Evolutionary conservation across 2,113 vertebrate genomes (phyloP).

Genomic region (Callorhinus ursinus): DNA sequence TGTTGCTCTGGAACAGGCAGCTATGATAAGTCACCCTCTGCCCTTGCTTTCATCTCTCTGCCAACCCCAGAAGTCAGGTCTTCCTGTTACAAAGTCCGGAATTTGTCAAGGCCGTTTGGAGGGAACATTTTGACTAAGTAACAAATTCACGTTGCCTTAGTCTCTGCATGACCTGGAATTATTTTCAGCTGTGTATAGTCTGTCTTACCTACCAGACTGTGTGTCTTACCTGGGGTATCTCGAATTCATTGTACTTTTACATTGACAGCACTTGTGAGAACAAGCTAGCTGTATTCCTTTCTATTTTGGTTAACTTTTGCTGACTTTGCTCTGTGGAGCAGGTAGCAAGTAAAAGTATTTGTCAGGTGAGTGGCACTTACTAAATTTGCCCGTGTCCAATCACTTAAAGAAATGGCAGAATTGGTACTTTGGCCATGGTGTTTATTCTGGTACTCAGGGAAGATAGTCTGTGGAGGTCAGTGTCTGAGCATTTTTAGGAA

Average conservation of each 20-base stretch:
- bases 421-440: accelerated
- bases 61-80: neutral
- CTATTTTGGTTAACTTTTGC: neutral
- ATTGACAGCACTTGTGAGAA: neutral
- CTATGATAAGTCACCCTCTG: neutral
- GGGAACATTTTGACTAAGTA: neutral
- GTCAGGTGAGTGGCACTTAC: neutral
- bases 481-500: neutral
- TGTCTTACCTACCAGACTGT: neutral
- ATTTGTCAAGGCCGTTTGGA: neutral
- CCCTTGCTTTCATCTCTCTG: neutral
- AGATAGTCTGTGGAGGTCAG: neutral
- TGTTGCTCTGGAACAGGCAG: neutral
- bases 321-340: neutral
- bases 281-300: neutral
- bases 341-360: neutral
- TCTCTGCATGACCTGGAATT: neutral
- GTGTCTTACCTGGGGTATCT: neutral
- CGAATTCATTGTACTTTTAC: neutral
- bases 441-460: neutral
- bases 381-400: neutral
- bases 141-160: neutral
- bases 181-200: neutral
- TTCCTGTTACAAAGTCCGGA: neutral
- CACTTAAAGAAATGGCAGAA: neutral